Conservation (phyloP, 2,888 invertebrate species). For the Anoplius nigerrimus region DNA sequence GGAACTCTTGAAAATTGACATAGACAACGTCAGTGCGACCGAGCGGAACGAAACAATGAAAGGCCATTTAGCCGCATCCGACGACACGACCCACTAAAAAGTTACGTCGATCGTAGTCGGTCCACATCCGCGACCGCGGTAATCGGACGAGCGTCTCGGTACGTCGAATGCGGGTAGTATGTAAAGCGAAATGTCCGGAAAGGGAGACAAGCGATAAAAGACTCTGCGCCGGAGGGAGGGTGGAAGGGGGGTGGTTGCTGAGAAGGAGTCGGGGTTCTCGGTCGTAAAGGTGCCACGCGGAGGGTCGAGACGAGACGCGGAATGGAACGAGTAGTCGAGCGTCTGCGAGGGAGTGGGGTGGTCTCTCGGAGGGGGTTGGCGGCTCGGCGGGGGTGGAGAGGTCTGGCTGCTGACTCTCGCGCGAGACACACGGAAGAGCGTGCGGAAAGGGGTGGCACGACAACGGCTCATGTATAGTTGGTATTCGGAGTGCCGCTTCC, state of each 20-base stretch:
- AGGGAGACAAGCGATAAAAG: constrained; percentile 26
- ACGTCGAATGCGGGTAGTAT: constrained; percentile 32
- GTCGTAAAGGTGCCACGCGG: constrained; percentile 15
- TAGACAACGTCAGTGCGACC: too few species aligned
- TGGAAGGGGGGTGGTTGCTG: too few species aligned
- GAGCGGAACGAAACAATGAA: too few species aligned
- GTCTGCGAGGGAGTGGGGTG: neutral
- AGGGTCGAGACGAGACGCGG: neutral
- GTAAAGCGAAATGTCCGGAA: constrained; percentile 44
- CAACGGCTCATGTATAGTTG: constrained; percentile 39
- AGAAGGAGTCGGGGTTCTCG: constrained; percentile 3
- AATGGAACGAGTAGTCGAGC: too few species aligned
- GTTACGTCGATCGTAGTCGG: too few species aligned
- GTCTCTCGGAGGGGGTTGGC: constrained; percentile 6
- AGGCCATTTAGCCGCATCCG: too few species aligned
- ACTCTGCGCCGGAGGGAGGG: neutral
- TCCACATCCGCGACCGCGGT: too few species aligned
- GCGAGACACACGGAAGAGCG: constrained; percentile 17
- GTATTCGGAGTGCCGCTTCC: constrained; percentile 49
- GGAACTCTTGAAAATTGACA: too few species aligned
- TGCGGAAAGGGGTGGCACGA: constrained; percentile 8
- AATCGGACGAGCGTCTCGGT: constrained; percentile 27
- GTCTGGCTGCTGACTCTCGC: constrained; percentile 9
- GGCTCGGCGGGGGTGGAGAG: constrained; percentile 11
- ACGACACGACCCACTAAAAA: too few species aligned